Conservation (phyloP, 2,888 invertebrate genomes). For the Metalampra italica region DNA sequence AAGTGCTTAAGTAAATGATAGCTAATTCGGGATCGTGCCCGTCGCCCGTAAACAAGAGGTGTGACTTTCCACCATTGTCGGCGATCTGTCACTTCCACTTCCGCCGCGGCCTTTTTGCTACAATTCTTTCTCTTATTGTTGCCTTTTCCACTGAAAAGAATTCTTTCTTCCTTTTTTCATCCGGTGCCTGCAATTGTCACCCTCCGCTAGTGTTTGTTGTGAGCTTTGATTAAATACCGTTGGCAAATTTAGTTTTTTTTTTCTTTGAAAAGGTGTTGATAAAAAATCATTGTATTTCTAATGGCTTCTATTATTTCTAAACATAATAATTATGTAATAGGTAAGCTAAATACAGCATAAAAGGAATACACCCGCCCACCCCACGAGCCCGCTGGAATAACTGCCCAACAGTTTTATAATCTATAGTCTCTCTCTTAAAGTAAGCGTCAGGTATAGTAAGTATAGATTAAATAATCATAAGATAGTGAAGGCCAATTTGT, state of each 20-base stretch:
- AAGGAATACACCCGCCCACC: too few species aligned
- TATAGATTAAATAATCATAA: too few species aligned
- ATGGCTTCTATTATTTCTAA: too few species aligned
- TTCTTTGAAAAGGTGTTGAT: slow-evolving; percentile 36
- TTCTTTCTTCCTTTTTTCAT: slow-evolving; percentile 56
- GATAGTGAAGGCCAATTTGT: background rate
- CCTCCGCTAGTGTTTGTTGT: slow-evolving; percentile 66
- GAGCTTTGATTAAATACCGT: slow-evolving; percentile 70
- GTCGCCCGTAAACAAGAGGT: slow-evolving; percentile 73
- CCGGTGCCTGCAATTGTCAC: slow-evolving; percentile 72
- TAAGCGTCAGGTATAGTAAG: too few species aligned
- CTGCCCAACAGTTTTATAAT: too few species aligned
- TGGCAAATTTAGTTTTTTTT: slow-evolving; percentile 65
- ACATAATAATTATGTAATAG: too few species aligned
- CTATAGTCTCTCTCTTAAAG: too few species aligned
- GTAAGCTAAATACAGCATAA: too few species aligned
- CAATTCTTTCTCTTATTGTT: slow-evolving; percentile 69
- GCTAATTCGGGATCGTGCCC: slow-evolving; percentile 63
- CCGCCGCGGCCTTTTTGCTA: slow-evolving; percentile 54
- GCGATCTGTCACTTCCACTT: slow-evolving; percentile 76
- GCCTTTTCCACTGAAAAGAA: slow-evolving; percentile 69
- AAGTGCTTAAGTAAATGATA: slow-evolving; percentile 78
- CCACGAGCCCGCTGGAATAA: too few species aligned
- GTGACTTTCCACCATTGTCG: slow-evolving; percentile 75
- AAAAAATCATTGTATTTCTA: too few species aligned